Conservation (phyloP, 2,888 invertebrate genomes). For the Diarsia rubi region DNA sequence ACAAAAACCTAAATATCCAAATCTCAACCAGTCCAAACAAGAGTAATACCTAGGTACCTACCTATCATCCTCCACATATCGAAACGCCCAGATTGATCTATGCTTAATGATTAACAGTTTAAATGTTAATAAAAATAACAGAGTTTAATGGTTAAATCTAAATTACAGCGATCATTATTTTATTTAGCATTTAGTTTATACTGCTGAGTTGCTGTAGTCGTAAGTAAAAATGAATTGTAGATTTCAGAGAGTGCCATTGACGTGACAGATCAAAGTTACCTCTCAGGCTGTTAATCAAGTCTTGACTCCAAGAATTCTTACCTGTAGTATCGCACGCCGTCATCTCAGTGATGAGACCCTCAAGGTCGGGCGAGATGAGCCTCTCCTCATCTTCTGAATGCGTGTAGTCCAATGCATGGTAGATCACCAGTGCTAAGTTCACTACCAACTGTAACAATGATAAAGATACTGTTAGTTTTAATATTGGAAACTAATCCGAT, state of each 20-base stretch:
- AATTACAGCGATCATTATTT: neutral
- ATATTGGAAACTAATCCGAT: neutral
- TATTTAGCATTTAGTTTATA: neutral
- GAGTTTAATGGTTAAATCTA: neutral
- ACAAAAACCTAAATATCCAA: neutral
- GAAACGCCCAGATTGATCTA: neutral
- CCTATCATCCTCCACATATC: neutral
- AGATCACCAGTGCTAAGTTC: constrained; percentile 96
- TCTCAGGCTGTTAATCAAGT: neutral
- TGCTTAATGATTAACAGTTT: neutral
- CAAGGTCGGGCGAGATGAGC: constrained; percentile 96
- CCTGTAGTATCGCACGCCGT: constrained; percentile 92
- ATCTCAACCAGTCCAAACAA: neutral
- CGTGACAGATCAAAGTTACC: neutral
- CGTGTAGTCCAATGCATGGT: constrained; percentile 97
- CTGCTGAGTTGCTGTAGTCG: neutral
- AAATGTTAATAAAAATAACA: neutral
- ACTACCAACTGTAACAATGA: constrained; percentile 93
- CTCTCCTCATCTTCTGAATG: constrained; percentile 96
- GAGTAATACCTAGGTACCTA: neutral
- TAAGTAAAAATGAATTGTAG: neutral
- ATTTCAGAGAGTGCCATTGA: neutral
- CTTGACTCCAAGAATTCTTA: constrained; percentile 50
- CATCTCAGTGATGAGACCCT: constrained; percentile 96
- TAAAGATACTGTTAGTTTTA: constrained; percentile 2